Conservation (phyloP, 2,797 vertebrate genomes). For the Lithobates sylvaticus region DNA sequence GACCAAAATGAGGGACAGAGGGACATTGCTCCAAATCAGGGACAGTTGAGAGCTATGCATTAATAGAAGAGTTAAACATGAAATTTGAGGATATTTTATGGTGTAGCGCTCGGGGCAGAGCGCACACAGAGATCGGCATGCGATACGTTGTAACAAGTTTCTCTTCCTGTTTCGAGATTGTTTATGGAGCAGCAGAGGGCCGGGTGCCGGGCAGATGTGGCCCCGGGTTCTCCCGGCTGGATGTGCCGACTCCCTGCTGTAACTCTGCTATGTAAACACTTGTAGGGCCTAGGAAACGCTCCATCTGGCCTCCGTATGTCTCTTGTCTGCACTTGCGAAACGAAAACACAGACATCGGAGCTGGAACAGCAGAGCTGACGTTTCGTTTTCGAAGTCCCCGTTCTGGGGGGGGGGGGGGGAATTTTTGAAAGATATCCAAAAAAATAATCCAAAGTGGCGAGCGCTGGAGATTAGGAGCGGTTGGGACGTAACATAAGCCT, state of each 20-base stretch:
- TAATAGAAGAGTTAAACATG: too few species aligned
- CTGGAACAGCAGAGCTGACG: too few species aligned
- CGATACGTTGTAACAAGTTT: slow-evolving; percentile 29
- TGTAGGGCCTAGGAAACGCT: slow-evolving; percentile 20
- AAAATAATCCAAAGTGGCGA: slow-evolving; percentile 3
- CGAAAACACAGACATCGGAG: not conserved
- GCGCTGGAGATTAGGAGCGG: not conserved
- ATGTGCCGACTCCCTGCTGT: slow-evolving; percentile 45
- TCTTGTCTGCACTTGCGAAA: not conserved
- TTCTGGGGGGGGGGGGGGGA: not conserved
- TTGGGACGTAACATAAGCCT: too few species aligned
- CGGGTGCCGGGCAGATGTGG: slow-evolving; percentile 37
- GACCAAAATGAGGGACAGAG: too few species aligned
- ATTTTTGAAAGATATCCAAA: slow-evolving; percentile 9
- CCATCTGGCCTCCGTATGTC: slow-evolving; percentile 50
- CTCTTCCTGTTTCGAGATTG: not conserved
- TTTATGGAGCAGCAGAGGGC: slow-evolving; percentile 29
- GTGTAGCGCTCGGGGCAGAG: not conserved
- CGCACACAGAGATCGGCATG: slow-evolving; percentile 21
- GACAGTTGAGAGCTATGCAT: too few species aligned
- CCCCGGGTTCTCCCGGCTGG: slow-evolving; percentile 53
- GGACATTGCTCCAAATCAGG: too few species aligned
- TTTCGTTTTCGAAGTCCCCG: too few species aligned
- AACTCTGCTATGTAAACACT: slow-evolving; percentile 25
- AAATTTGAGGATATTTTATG: too few species aligned